Conservation (phyloP, 2,797 vertebrate species). For the Hypotaenidia philippensis region DNA sequence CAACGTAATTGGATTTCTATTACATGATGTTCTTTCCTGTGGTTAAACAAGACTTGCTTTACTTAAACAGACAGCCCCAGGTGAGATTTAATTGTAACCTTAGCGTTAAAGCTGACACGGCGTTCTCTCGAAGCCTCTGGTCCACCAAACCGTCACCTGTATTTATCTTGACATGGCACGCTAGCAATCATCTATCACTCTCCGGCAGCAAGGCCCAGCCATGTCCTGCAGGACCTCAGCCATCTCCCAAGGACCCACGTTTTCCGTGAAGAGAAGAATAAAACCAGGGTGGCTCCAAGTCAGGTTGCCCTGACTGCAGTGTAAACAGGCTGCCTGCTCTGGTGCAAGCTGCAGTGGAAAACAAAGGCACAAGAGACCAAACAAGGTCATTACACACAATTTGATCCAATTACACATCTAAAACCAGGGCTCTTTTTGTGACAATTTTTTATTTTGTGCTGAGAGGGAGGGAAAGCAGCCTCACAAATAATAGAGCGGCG, state of each 20-base stretch:
- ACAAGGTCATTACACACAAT: constrained; percentile 33
- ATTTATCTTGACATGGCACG: neutral
- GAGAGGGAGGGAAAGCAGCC: neutral
- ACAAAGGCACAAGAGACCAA: constrained; percentile 45
- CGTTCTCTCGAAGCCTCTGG: neutral
- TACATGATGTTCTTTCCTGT: constrained; percentile 54
- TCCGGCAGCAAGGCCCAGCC: neutral
- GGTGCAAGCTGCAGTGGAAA: neutral
- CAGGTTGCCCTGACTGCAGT: constrained; percentile 40
- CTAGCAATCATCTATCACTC: neutral
- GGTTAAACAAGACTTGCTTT: constrained; percentile 34
- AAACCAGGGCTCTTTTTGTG: neutral
- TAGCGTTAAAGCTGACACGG: neutral
- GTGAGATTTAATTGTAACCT: constrained; percentile 39
- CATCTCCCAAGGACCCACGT: neutral
- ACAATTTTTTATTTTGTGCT: neutral
- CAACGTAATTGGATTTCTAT: constrained; percentile 37
- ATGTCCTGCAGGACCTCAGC: neutral
- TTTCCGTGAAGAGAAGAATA: constrained; percentile 10
- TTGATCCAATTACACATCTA: constrained; percentile 29
- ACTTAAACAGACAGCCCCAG: constrained; percentile 23
- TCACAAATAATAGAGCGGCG: neutral
- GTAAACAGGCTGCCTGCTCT: constrained; percentile 18
- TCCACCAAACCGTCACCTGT: neutral
- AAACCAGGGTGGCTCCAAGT: constrained; percentile 9